These are phyloP conservation scores for Diacarnus erythraeanus DNA, from an alignment of 37 sponge, comb jelly and placozoan species.

Conservation along the genomic window DNA sequence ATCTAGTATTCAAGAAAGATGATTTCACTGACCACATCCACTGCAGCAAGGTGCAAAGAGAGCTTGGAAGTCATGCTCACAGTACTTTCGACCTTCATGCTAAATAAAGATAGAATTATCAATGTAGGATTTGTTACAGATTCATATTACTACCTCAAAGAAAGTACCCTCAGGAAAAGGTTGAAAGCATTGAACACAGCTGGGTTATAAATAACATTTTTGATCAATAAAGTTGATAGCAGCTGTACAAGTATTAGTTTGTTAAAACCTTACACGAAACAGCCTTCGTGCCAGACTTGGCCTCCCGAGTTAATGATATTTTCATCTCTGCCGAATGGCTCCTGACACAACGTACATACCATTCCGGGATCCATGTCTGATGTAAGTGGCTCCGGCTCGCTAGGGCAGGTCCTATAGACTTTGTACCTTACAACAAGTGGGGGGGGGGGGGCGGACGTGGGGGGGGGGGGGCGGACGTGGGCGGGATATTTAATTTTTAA, in stretches of 20 bases:
- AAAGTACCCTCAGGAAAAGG: slow-evolving; percentile 95
- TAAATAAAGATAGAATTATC: slow-evolving; percentile 8
- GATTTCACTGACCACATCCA: slow-evolving; percentile 82
- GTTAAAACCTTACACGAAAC: slow-evolving; percentile 85
- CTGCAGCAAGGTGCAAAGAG: slow-evolving; percentile 96
- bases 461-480: no score
- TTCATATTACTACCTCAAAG: slow-evolving; percentile 74
- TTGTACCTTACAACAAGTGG: no score
- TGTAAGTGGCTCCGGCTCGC: no score
- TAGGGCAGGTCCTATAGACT: no score
- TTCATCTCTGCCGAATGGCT: slow-evolving; percentile 79
- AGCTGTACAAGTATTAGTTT: background rate
- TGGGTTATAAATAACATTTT: slow-evolving; percentile 1
- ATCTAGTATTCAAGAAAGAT: background rate
- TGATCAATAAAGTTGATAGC: background rate
- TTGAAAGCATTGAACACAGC: slow-evolving; percentile 98
- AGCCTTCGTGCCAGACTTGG: slow-evolving; percentile 93
- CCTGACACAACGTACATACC: slow-evolving; percentile 89
- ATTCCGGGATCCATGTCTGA: slow-evolving; percentile 70
- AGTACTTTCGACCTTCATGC: slow-evolving; percentile 98
- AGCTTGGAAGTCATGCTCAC: slow-evolving; percentile 93
- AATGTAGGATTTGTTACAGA: background rate
- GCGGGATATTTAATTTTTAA: no score
- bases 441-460: no score
- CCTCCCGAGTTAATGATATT: slow-evolving; percentile 94